Conservation (phyloP, 1,140 invertebrate species). For the Lepidurus packardi region DNA sequence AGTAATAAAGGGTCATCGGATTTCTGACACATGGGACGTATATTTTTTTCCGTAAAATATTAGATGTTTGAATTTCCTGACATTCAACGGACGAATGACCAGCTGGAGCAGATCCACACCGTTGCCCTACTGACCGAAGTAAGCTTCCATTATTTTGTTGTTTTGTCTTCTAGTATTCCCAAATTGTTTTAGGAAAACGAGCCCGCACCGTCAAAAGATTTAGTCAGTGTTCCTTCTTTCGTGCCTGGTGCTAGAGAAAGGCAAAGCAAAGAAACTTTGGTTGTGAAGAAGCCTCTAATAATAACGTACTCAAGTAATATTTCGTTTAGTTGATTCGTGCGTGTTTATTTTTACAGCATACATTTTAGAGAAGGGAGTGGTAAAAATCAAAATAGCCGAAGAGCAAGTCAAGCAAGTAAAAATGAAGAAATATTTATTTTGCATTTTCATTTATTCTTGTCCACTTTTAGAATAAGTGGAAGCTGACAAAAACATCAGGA, state of each 20-base stretch:
- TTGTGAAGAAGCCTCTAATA: neutral
- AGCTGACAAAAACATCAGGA: neutral
- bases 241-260: neutral
- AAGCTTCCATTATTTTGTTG: too few species aligned
- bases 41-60: too few species aligned
- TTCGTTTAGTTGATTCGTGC: neutral
- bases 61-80: too few species aligned
- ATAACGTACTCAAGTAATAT: neutral
- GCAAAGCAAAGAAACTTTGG: neutral
- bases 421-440: neutral
- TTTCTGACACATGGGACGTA: too few species aligned
- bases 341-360: neutral
- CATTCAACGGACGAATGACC: too few species aligned
- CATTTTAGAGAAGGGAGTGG: neutral
- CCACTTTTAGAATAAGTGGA: neutral
- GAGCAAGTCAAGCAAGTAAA: neutral
- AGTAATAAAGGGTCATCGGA: too few species aligned
- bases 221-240: neutral
- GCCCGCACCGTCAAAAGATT: too few species aligned
- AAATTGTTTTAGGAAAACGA: neutral
- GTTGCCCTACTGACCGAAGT: too few species aligned
- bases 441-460: neutral
- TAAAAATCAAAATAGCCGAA: neutral
- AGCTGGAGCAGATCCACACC: too few species aligned
- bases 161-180: too few species aligned